Percentiles rank a stretch among this genome's conserved stretches.
Conservation (phyloP, 2,888 invertebrate species). For the Epinotia demarniana region DNA sequence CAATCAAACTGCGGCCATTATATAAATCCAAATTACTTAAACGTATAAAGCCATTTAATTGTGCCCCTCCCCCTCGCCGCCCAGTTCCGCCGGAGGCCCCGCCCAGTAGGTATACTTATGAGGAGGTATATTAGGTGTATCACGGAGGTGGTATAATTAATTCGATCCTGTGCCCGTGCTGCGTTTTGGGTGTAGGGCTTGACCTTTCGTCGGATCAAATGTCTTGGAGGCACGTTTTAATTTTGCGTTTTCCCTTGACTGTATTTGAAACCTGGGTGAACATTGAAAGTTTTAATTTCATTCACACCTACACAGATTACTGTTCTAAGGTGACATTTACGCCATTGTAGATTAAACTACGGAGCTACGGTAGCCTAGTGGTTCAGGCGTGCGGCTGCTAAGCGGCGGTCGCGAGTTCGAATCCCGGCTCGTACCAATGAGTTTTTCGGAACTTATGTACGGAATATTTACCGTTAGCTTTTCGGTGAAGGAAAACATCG, state of each 20-base stretch:
- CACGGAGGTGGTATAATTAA: constrained; percentile 65
- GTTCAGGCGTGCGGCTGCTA: no score
- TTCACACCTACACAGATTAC: no score
- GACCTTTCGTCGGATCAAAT: constrained; percentile 27
- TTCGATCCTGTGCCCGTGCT: constrained; percentile 56
- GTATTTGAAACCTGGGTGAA: no score
- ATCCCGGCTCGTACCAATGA: no score
- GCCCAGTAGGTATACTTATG: constrained; percentile 45
- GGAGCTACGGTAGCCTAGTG: no score
- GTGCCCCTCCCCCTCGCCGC: constrained; percentile 50
- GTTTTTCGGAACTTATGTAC: no score
- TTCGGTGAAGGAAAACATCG: no score
- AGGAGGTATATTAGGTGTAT: constrained; percentile 35
- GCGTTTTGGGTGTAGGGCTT: constrained; percentile 7
- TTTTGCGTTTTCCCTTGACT: background rate
- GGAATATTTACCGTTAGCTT: no score
- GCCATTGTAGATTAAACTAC: no score
- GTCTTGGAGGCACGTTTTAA: background rate
- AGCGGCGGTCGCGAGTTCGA: no score
- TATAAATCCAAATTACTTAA: constrained; percentile 61
- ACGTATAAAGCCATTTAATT: constrained; percentile 62
- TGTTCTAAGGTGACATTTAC: no score
- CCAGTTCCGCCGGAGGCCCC: constrained; percentile 49
- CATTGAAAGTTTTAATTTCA: no score
- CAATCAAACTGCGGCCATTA: constrained; percentile 32